Conservation (phyloP, 2,888 invertebrate genomes). For the Trichopria drosophilae region DNA sequence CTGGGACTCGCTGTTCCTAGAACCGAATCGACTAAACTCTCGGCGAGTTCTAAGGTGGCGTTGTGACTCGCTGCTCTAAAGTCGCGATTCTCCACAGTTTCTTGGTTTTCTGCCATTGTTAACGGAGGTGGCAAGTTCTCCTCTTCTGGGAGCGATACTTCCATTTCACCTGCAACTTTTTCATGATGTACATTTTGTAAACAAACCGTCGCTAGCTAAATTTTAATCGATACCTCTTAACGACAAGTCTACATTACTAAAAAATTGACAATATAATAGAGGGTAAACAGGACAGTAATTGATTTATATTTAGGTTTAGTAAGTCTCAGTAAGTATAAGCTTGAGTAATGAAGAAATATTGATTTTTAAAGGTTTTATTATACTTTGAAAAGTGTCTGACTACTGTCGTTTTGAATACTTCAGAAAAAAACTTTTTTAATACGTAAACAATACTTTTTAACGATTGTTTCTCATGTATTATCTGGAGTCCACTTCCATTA, state of each 20-base stretch:
- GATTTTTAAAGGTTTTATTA: too few species aligned
- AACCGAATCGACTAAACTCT: conserved; percentile 59
- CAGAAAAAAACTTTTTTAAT: too few species aligned
- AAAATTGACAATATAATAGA: neutral
- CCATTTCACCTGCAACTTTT: conserved; percentile 55
- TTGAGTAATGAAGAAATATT: too few species aligned
- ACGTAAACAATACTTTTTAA: too few species aligned
- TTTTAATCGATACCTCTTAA: neutral
- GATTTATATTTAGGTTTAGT: too few species aligned
- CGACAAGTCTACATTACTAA: conserved; percentile 11
- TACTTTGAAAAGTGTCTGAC: too few species aligned
- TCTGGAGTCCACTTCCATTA: too few species aligned
- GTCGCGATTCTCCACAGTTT: conserved; percentile 37
- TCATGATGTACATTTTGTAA: neutral
- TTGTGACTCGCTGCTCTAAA: conserved; percentile 44
- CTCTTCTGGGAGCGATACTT: conserved; percentile 53
- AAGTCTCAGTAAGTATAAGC: too few species aligned
- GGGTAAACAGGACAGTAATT: neutral
- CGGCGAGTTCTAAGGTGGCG: conserved; percentile 54
- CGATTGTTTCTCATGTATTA: too few species aligned
- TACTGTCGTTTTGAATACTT: too few species aligned
- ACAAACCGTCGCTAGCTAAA: neutral
- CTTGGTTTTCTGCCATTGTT: conserved; percentile 38
- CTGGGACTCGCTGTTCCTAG: conserved; percentile 50
- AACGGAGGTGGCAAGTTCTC: conserved; percentile 46